A percentile compares a stretch with the other conserved stretches of the same genome.
These are phyloP conservation scores for Piaya cayana DNA, from an alignment of 2,113 vertebrate species.

Conservation along the genomic window DNA sequence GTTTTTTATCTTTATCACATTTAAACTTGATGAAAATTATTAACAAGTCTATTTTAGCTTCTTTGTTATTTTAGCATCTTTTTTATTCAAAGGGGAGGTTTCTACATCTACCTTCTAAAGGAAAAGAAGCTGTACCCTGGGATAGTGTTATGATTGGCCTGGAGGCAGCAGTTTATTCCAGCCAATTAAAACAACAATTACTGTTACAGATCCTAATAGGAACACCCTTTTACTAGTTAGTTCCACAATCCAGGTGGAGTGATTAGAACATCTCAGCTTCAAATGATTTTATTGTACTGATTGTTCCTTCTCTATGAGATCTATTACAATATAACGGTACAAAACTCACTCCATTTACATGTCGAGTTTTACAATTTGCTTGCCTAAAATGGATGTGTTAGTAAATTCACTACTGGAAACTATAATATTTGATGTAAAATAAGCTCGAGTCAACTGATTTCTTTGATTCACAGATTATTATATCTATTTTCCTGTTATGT, in stretches of 20 bases:
- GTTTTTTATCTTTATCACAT: neutral
- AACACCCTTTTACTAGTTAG: neutral
- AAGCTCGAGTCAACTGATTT: neutral
- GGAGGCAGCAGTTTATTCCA: conserved; percentile 63
- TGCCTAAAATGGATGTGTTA: neutral
- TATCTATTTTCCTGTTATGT: neutral
- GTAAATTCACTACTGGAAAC: neutral
- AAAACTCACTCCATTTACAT: neutral
- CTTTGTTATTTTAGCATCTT: neutral
- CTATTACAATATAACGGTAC: neutral
- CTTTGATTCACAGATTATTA: neutral
- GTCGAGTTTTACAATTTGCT: conserved; percentile 8
- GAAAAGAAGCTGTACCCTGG: neutral
- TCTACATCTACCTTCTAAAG: conserved; percentile 12
- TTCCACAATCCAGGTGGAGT: neutral
- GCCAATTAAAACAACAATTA: conserved; percentile 73
- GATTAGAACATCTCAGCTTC: conserved; percentile 47
- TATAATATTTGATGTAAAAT: neutral
- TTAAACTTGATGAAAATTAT: neutral
- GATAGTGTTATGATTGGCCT: conserved; percentile 17
- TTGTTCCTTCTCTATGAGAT: neutral
- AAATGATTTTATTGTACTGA: neutral
- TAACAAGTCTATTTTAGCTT: neutral
- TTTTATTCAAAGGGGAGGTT: neutral
- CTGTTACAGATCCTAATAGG: conserved; percentile 28